Evolutionary conservation across 2,797 vertebrate genomes (phyloP).

Genomic region (Microchirus variegatus): DNA sequence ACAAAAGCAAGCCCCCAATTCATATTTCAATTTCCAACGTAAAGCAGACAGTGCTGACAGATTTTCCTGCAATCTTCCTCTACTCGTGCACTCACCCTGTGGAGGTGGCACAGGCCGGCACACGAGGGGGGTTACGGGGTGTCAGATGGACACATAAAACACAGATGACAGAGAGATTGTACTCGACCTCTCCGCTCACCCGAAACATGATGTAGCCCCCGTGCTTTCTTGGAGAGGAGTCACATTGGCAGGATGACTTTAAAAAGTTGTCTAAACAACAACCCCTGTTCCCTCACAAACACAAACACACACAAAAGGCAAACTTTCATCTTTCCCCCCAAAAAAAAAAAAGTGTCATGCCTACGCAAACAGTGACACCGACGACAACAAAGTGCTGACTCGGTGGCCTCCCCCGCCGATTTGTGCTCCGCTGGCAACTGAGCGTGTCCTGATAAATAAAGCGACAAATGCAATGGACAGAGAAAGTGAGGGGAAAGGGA

Average conservation of each 20-base stretch:
- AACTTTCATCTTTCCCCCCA: slow-evolving; percentile 50
- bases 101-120: too few relatives aligned
- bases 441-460: slow-evolving; percentile 73
- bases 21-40: slow-evolving; percentile 47
- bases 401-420: slow-evolving; percentile 55
- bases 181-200: slow-evolving; percentile 59
- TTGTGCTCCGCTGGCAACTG: slow-evolving; percentile 37
- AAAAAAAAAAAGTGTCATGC: slow-evolving; percentile 19
- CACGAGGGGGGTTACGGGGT: slow-evolving; percentile 1
- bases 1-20: neutral
- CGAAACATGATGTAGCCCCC: slow-evolving; percentile 59
- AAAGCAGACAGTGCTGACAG: slow-evolving; percentile 4
- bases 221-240: slow-evolving; percentile 49
- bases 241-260: slow-evolving; percentile 61
- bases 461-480: slow-evolving; percentile 61
- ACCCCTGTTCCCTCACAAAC: slow-evolving; percentile 2
- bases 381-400: slow-evolving; percentile 63
- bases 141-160: slow-evolving; percentile 50
- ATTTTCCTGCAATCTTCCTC: too few relatives aligned
- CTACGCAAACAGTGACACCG: slow-evolving; percentile 42
- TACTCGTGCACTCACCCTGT: too few relatives aligned
- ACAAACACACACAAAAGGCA: slow-evolving; percentile 23
- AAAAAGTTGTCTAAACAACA: slow-evolving; percentile 65
- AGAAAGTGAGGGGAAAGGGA: slow-evolving; percentile 33
- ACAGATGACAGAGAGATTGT: slow-evolving; percentile 54